These are phyloP conservation scores for Mallotus villosus DNA, from an alignment of 2,797 vertebrate species.

Conservation along the genomic window DNA sequence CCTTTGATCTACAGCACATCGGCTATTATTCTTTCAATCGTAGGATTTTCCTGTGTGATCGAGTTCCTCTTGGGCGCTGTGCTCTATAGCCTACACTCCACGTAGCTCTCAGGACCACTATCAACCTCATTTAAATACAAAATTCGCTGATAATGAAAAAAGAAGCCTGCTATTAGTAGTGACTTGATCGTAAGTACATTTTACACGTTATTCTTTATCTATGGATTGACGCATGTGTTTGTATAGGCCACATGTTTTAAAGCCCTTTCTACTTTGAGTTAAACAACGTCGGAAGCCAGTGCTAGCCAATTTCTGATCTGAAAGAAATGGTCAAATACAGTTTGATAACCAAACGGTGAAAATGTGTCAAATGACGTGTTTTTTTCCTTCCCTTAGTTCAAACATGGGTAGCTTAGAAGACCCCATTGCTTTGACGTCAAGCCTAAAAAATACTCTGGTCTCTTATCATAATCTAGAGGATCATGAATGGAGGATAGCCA, in stretches of 20 bases:
- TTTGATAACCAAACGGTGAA: no score
- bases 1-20: not conserved
- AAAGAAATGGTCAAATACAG: no score
- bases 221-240: no score
- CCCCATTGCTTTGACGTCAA: conserved; percentile 25
- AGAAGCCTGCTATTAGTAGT: not conserved
- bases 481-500: conserved; percentile 41
- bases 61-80: not conserved
- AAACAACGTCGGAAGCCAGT: no score
- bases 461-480: conserved; percentile 36
- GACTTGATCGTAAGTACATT: not conserved
- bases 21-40: not conserved
- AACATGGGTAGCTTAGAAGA: conserved; percentile 41
- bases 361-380: not conserved
- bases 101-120: no score
- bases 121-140: no score
- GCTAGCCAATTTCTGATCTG: no score
- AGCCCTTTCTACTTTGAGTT: no score
- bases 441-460: conserved; percentile 38
- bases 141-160: no score
- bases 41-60: not conserved
- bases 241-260: no score
- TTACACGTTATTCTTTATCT: not conserved
- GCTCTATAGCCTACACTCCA: no score
- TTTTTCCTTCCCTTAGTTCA: no score